These are phyloP conservation scores for Tetragonisca angustula DNA, from an alignment of 2,888 invertebrate genomes.

Conservation along the genomic window DNA sequence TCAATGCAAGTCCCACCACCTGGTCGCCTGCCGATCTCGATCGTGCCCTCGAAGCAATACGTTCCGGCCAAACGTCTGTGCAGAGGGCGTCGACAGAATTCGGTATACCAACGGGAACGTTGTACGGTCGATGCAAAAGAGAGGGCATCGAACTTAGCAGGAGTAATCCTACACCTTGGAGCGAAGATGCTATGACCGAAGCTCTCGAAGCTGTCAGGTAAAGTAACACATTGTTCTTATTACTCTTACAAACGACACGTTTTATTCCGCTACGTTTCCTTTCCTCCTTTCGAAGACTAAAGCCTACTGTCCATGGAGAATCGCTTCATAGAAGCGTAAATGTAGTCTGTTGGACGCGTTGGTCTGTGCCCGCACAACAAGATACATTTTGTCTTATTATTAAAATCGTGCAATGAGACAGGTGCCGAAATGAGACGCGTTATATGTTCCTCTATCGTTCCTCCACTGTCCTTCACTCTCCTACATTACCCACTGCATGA, in stretches of 20 bases:
- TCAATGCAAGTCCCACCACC: conserved; percentile 95
- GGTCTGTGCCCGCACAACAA: no score
- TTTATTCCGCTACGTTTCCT: background rate
- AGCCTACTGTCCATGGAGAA: no score
- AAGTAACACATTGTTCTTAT: background rate
- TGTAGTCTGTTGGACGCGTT: no score
- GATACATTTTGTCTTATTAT: no score
- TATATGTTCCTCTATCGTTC: no score
- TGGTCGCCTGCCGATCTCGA: conserved; percentile 94
- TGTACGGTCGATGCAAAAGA: conserved; percentile 94
- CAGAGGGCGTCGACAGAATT: conserved; percentile 94
- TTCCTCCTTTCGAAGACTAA: background rate
- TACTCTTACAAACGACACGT: background rate
- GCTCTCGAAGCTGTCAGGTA: conserved; percentile 95
- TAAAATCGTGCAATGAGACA: no score
- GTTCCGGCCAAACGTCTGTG: conserved; percentile 92
- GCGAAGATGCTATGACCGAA: conserved; percentile 96
- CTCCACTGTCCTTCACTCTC: no score
- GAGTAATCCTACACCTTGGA: conserved; percentile 96
- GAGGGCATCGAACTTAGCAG: conserved; percentile 95
- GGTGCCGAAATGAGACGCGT: no score
- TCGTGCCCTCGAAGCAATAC: conserved; percentile 92
- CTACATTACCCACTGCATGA: no score
- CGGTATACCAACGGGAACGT: conserved; percentile 94
- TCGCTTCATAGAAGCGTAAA: no score